phyloP scores from a whole-genome alignment of 2,888 invertebrate species.

The Pseudoips prasinana region DNA sequence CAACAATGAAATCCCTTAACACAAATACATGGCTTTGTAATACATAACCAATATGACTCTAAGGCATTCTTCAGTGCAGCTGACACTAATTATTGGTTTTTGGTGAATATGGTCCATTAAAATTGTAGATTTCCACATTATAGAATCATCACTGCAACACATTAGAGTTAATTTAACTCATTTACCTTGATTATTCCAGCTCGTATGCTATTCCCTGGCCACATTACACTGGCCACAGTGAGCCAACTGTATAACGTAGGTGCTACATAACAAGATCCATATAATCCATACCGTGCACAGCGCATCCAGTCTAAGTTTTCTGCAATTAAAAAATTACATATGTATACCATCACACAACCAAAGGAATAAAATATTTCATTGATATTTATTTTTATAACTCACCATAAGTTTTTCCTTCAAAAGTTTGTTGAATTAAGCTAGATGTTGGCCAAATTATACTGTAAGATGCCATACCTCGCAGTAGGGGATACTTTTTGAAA shows the following conservation, averaged over 20 bases:
- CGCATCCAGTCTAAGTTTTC: constrained; percentile 86
- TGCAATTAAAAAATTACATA: constrained; percentile 28
- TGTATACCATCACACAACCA: no score
- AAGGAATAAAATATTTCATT: no score
- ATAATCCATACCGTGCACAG: constrained; percentile 87
- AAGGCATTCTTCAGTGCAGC: no score
- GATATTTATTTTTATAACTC: no score
- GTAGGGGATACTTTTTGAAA: constrained; percentile 67
- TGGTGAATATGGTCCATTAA: no score
- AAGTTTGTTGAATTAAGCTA: constrained; percentile 86
- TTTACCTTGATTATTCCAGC: constrained; percentile 88
- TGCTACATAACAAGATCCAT: constrained; percentile 91
- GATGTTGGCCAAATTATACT: constrained; percentile 88
- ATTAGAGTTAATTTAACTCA: no score
- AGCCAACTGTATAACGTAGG: constrained; percentile 92
- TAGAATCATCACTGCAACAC: no score
- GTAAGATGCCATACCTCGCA: constrained; percentile 86
- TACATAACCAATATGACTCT: no score
- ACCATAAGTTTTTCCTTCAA: constrained; percentile 84
- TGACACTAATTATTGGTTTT: no score
- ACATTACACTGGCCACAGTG: constrained; percentile 87
- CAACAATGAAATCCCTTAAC: no score
- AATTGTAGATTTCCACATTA: no score
- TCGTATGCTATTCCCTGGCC: constrained; percentile 87
- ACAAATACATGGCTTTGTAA: no score